Conservation (phyloP, 2,113 vertebrate genomes). For the pig (Sus scrofa) region T2T-Sscrofa CM000818.6:51837501-51838000, state of each 20-base stretch:
- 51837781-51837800: constrained; percentile 6
- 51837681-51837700: not conserved
- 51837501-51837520: not conserved
- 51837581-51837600: not conserved
- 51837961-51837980: constrained; percentile 13
- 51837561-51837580: not conserved
- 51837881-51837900: not conserved
- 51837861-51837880: constrained; percentile 15
- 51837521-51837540: not conserved
- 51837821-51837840: not conserved
- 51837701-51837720: constrained; percentile 26
- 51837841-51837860: not conserved
- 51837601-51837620: not conserved
- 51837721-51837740: constrained; percentile 18
- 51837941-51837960: constrained; percentile 11
- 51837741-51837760: not conserved
- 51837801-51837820: constrained; percentile 10
- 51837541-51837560: not conserved
- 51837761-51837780: not conserved
- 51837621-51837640: not conserved
- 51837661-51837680: not conserved
- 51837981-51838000: constrained; percentile 48
- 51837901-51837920: constrained; percentile 7
- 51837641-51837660: not conserved
- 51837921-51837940: not conserved